phyloP scores from a whole-genome alignment of 1,140 invertebrate genomes.

The Piezodorus guildinii region DNA sequence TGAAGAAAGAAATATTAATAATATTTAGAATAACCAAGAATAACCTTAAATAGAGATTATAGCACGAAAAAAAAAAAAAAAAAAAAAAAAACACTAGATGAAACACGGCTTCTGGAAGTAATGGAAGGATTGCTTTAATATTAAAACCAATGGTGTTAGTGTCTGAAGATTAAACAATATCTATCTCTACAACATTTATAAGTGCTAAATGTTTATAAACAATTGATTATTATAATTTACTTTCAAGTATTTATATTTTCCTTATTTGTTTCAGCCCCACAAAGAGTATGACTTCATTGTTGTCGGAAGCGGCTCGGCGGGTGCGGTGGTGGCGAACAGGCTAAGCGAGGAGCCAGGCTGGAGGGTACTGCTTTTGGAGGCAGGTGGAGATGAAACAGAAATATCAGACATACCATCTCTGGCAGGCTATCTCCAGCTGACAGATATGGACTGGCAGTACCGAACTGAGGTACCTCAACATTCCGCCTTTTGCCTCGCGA shows the following conservation, averaged over 20 bases:
- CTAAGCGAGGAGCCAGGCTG: constrained; percentile 67
- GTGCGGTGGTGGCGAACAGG: constrained; percentile 81
- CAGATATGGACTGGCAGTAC: constrained; percentile 85
- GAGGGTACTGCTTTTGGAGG: constrained; percentile 71
- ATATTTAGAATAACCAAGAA: no score
- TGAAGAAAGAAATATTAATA: no score
- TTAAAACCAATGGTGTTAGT: no score
- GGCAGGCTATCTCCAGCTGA: constrained; percentile 61
- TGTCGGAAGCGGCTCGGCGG: constrained; percentile 83
- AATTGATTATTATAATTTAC: not conserved
- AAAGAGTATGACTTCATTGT: constrained; percentile 71
- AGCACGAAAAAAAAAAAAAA: no score
- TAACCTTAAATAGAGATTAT: no score
- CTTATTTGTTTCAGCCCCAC: constrained; percentile 42
- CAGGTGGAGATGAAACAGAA: constrained; percentile 69
- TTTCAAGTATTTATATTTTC: not conserved
- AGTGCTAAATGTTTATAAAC: no score
- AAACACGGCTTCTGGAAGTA: no score
- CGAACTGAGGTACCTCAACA: constrained; percentile 63
- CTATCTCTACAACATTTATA: no score
- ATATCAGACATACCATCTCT: constrained; percentile 65
- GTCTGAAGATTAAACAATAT: no score
- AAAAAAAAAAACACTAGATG: no score
- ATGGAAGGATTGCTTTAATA: no score
- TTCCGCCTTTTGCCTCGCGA: constrained; percentile 62